These are phyloP conservation scores for Archilochus colubris DNA, from an alignment of 2,113 vertebrate species.

Conservation along the genomic window DNA sequence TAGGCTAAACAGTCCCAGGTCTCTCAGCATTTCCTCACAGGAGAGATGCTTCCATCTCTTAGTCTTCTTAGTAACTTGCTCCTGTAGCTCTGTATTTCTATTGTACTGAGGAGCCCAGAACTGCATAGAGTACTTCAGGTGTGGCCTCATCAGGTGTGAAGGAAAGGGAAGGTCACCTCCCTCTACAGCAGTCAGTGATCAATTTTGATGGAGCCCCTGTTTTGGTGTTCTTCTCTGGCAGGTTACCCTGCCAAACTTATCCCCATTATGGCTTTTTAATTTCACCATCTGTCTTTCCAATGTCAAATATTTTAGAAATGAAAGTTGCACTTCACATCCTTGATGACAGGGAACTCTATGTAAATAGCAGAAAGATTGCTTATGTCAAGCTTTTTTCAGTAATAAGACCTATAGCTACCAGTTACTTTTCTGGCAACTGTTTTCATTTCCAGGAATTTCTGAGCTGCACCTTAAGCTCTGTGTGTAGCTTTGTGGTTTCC, in stretches of 20 bases:
- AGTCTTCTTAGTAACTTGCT: too few relatives aligned
- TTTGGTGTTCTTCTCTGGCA: neutral
- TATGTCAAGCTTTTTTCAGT: neutral
- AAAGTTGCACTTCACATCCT: neutral
- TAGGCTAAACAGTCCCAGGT: neutral
- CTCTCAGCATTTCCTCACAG: too few relatives aligned
- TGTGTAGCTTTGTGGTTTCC: neutral
- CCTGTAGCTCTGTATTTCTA: too few relatives aligned
- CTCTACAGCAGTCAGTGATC: neutral
- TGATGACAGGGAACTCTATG: neutral
- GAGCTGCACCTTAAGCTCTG: neutral
- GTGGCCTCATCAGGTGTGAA: neutral
- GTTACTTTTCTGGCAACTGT: neutral
- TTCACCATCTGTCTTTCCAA: neutral
- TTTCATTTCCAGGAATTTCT: neutral
- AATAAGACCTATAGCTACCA: neutral
- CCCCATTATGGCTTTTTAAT: neutral
- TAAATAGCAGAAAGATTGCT: neutral
- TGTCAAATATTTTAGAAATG: neutral
- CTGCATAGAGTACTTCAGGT: neutral
- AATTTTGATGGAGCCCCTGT: neutral
- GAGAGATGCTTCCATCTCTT: too few relatives aligned
- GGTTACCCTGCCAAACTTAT: neutral
- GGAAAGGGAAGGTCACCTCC: neutral
- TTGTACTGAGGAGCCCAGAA: neutral